These are phyloP conservation scores for Mandrillus leucophaeus DNA, from an alignment of 2,113 vertebrate genomes.

Conservation along the genomic window DNA sequence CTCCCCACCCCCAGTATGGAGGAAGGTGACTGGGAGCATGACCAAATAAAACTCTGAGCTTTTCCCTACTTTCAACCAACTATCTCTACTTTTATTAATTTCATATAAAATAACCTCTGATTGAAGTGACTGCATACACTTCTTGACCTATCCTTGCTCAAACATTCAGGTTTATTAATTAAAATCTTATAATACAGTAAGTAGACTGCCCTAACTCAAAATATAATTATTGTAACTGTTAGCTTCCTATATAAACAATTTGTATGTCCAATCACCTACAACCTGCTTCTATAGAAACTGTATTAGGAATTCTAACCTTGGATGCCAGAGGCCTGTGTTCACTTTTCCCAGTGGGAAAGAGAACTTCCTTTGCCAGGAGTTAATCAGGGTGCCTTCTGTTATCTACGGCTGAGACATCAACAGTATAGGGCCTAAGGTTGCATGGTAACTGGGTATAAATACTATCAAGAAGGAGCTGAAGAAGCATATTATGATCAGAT, in stretches of 20 bases:
- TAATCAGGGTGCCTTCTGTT: background rate
- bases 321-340: background rate
- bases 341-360: background rate
- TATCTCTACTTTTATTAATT: background rate
- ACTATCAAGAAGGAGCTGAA: background rate
- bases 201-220: background rate
- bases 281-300: background rate
- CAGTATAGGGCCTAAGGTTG: background rate
- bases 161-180: background rate
- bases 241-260: background rate
- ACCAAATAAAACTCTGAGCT: background rate
- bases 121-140: background rate
- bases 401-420: background rate
- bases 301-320: background rate
- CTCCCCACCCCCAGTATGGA: background rate
- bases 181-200: background rate
- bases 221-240: background rate
- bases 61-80: background rate
- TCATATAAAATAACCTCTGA: background rate
- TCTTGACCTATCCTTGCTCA: background rate
- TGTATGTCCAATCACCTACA: background rate
- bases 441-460: background rate
- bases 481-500: background rate
- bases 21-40: background rate
- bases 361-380: background rate